These are phyloP conservation scores for Sclerodermus sp. DNA, from an alignment of 2,888 invertebrate species.

Conservation along the genomic window DNA sequence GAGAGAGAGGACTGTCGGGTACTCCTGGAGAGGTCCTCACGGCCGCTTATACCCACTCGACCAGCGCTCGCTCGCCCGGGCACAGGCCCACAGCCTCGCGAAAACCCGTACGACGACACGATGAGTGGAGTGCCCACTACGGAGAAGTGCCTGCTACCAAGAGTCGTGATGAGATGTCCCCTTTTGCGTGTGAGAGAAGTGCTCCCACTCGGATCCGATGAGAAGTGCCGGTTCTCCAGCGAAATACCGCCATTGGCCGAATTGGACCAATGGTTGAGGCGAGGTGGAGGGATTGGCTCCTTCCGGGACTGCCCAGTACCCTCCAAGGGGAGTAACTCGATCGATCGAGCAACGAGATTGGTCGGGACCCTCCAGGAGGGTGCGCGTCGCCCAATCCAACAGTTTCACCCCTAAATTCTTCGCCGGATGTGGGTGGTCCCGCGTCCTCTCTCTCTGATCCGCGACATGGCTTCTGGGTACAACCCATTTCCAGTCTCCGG, in stretches of 20 bases:
- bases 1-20: constrained; percentile 53
- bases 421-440: not conserved
- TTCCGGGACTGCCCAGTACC: not conserved
- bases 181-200: constrained; percentile 54
- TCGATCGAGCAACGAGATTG: constrained; percentile 11
- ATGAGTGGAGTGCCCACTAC: constrained; percentile 57
- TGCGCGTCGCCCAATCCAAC: not conserved
- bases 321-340: constrained; percentile 1
- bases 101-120: constrained; percentile 53
- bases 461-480: not conserved
- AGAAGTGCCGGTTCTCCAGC: constrained; percentile 7
- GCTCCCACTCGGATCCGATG: constrained; percentile 20
- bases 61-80: constrained; percentile 43
- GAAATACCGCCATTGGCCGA: constrained; percentile 29
- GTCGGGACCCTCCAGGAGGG: not conserved
- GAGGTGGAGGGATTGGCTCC: constrained; percentile 20
- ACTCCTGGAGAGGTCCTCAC: constrained; percentile 58
- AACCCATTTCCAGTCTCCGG: no score
- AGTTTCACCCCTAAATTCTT: not conserved
- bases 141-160: constrained; percentile 57
- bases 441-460: not conserved
- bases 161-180: constrained; percentile 57
- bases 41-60: constrained; percentile 58
- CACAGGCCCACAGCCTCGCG: constrained; percentile 43
- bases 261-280: constrained; percentile 19